phyloP scores from a whole-genome alignment of 2,888 invertebrate species.

The Pammene fasciana region DNA sequence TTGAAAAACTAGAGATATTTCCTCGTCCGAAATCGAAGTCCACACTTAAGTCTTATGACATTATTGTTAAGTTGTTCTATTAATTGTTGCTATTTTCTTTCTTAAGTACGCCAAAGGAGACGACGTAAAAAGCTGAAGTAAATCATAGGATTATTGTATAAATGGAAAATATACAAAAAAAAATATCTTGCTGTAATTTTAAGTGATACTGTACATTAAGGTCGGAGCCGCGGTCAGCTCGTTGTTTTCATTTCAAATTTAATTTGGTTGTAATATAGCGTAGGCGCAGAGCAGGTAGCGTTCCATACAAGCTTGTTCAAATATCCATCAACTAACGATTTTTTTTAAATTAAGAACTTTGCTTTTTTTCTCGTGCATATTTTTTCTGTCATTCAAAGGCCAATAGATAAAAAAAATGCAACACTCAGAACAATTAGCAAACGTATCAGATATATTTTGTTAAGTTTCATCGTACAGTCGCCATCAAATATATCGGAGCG shows the following conservation, averaged over 20 bases:
- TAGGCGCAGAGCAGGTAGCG: conserved; percentile 15
- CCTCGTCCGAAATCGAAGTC: conserved; percentile 20
- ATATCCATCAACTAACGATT: no score
- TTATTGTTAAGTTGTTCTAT: conserved; percentile 76
- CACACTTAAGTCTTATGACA: conserved; percentile 48
- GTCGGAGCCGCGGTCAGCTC: conserved; percentile 25
- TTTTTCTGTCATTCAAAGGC: no score
- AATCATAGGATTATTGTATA: conserved; percentile 69
- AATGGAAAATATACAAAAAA: conserved; percentile 75
- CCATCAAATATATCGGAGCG: no score
- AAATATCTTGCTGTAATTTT: conserved; percentile 63
- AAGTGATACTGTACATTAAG: conserved; percentile 56
- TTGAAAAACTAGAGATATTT: neutral
- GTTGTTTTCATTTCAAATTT: conserved; percentile 40
- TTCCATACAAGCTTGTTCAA: neutral
- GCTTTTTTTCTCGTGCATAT: no score
- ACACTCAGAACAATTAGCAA: no score
- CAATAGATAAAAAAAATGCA: no score
- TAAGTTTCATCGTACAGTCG: no score
- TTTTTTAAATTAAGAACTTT: no score
- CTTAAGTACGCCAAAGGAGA: conserved; percentile 79
- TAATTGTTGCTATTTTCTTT: conserved; percentile 74
- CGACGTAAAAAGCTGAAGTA: conserved; percentile 60
- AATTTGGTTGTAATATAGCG: conserved; percentile 73
- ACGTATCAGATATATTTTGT: no score